These are phyloP conservation scores for Ptychoptera albimana DNA, from an alignment of 2,888 invertebrate species.

Conservation along the genomic window DNA sequence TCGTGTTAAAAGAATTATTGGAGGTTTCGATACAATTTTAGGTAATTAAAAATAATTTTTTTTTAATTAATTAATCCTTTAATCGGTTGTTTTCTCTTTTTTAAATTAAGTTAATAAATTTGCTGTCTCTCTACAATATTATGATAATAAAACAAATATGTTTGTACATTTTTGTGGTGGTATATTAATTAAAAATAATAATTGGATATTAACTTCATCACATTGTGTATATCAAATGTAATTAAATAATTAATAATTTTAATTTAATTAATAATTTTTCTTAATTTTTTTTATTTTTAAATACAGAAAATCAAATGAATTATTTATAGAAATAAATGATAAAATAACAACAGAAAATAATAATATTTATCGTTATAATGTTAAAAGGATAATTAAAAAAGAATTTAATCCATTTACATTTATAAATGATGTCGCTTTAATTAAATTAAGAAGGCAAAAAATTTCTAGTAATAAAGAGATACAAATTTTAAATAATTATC, in stretches of 20 bases:
- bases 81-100: not conserved
- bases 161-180: slow-evolving; percentile 1
- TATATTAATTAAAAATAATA: not conserved
- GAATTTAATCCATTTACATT: not conserved
- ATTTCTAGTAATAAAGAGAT: too few relatives aligned
- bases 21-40: not conserved
- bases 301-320: not conserved
- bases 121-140: not conserved
- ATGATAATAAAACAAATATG: not conserved
- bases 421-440: not conserved
- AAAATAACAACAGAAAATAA: too few relatives aligned
- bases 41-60: not conserved
- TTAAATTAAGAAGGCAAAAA: not conserved
- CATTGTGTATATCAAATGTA: not conserved
- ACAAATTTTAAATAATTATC: too few relatives aligned
- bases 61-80: not conserved
- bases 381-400: too few relatives aligned
- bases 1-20: not conserved
- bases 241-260: too few relatives aligned
- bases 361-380: too few relatives aligned
- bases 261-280: not conserved
- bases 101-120: not conserved
- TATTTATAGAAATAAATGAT: too few relatives aligned
- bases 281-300: too few relatives aligned
- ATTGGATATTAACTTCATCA: not conserved